Conservation (phyloP, 2,113 vertebrate genomes). For the Siniperca chuatsi region DNA sequence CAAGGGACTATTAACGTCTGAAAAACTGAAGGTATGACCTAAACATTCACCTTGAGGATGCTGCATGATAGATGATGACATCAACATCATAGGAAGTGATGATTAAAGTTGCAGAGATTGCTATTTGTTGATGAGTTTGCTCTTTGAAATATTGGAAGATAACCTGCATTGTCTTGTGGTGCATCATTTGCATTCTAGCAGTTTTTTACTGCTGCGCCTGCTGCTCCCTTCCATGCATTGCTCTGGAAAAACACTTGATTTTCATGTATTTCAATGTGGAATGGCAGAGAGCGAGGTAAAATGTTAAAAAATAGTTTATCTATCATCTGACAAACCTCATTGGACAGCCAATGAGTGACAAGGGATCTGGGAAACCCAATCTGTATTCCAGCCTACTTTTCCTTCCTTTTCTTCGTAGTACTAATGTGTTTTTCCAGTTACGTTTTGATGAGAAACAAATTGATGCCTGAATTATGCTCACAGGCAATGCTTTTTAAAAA, state of each 20-base stretch:
- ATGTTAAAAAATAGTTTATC: not conserved
- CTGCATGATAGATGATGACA: not conserved
- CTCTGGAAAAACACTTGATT: too few relatives aligned
- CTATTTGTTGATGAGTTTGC: too few relatives aligned
- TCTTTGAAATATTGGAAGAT: too few relatives aligned
- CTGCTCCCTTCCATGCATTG: too few relatives aligned
- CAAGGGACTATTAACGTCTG: not conserved
- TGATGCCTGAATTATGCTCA: not conserved
- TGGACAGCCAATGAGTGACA: not conserved
- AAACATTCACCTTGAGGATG: not conserved
- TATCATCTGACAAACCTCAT: not conserved
- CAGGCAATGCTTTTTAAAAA: not conserved
- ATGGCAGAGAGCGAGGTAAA: not conserved
- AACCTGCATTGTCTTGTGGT: too few relatives aligned
- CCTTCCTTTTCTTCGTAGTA: too few relatives aligned
- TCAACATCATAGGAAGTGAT: not conserved
- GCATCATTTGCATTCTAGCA: too few relatives aligned
- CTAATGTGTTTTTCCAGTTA: too few relatives aligned
- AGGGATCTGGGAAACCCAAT: not conserved
- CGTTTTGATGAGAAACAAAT: too few relatives aligned
- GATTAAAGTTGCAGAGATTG: not conserved
- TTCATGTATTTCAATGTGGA: too few relatives aligned
- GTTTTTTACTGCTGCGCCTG: too few relatives aligned
- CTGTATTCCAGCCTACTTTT: not conserved
- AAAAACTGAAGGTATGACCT: not conserved